These are phyloP conservation scores for Pardosa pseudoannulata DNA, from an alignment of 2,888 invertebrate genomes.

Conservation along the genomic window DNA sequence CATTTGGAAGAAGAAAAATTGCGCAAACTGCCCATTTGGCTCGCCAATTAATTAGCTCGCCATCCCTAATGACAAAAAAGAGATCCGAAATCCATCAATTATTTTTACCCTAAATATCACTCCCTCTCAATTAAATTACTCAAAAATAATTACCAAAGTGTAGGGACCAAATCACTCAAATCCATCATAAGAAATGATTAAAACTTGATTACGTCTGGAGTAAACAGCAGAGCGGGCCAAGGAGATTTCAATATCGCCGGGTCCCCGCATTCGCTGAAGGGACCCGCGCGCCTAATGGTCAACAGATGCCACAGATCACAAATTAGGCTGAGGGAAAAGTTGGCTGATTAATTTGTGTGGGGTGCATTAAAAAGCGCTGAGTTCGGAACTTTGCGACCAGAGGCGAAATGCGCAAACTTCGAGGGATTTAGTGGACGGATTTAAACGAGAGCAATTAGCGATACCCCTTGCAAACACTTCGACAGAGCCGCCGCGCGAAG, in stretches of 20 bases:
- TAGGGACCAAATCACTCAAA: constrained; percentile 37
- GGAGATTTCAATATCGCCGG: constrained; percentile 66
- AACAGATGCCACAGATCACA: constrained; percentile 72
- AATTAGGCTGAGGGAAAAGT: constrained; percentile 67
- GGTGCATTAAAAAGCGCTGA: constrained; percentile 72
- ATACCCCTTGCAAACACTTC: constrained; percentile 23
- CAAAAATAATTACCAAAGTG: constrained; percentile 54
- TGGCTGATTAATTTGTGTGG: constrained; percentile 62
- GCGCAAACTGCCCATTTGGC: neutral
- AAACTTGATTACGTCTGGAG: constrained; percentile 59
- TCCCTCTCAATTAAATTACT: constrained; percentile 61
- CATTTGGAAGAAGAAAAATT: constrained; percentile 6
- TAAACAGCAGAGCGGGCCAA: constrained; percentile 30
- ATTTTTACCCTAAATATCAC: constrained; percentile 26
- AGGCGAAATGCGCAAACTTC: constrained; percentile 32
- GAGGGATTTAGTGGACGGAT: neutral
- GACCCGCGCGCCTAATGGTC: constrained; percentile 51
- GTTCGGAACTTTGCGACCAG: constrained; percentile 45
- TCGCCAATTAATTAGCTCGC: constrained; percentile 21
- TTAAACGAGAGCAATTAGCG: constrained; percentile 67
- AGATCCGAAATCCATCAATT: constrained; percentile 66
- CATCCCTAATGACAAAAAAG: constrained; percentile 43
- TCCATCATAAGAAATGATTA: constrained; percentile 67
- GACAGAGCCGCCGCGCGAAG: neutral
- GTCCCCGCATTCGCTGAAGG: constrained; percentile 56